phyloP scores from a whole-genome alignment of 2,797 vertebrate species.

The Danio jaintianensis region DNA sequence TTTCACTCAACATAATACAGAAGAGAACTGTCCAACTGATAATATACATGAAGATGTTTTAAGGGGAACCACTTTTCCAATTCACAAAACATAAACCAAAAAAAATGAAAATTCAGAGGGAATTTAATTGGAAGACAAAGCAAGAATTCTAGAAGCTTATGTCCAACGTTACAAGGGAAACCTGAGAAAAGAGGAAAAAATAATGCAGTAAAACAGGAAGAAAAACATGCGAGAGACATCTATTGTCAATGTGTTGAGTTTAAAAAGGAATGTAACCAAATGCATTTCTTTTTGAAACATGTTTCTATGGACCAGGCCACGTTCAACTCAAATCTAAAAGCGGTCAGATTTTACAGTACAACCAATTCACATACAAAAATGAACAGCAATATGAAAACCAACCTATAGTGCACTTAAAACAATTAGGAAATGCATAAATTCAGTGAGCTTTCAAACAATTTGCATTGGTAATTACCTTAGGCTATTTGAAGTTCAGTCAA shows the following conservation, averaged over 20 bases:
- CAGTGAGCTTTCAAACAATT: conserved; percentile 14
- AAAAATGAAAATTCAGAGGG: not conserved
- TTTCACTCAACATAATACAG: conserved; percentile 35
- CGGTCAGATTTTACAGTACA: not conserved
- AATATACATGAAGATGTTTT: conserved; percentile 22
- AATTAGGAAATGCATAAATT: conserved; percentile 36
- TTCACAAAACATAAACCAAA: conserved; percentile 24
- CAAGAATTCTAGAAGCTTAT: conserved; percentile 29
- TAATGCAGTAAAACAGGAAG: not conserved
- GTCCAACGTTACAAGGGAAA: conserved; percentile 35
- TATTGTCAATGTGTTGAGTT: conserved; percentile 6
- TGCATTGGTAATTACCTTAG: conserved; percentile 28
- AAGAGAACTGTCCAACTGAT: conserved; percentile 23
- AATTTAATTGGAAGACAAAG: conserved; percentile 41
- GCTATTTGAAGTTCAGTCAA: conserved; percentile 5
- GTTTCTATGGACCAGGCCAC: not conserved
- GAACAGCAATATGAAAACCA: not conserved
- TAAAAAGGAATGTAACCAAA: conserved; percentile 22
- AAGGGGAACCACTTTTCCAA: not conserved
- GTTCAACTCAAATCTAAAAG: not conserved
- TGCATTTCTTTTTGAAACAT: not conserved
- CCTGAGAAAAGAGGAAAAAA: conserved; percentile 29
- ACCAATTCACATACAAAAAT: not conserved
- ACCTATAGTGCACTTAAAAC: not conserved
- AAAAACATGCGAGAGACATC: conserved; percentile 11